phyloP scores from a whole-genome alignment of 2,113 vertebrate species.

The Chaenogobius annularis region DNA sequence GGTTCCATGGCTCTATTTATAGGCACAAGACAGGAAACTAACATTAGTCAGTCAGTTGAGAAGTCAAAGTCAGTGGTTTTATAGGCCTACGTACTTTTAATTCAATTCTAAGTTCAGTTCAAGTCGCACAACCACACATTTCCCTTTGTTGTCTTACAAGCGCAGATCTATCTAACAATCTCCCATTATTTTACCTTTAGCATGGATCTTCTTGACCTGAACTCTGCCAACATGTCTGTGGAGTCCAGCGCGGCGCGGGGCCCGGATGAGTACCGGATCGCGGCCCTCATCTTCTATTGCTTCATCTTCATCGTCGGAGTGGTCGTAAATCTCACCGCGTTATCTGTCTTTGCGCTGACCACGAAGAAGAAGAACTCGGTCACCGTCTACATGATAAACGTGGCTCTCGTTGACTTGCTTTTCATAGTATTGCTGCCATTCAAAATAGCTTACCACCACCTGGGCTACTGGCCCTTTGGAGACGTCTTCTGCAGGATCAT shows the following conservation, averaged over 20 bases:
- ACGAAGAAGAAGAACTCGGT: conserved; percentile 94
- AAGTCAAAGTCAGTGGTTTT: background rate
- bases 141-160: too few species aligned
- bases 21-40: background rate
- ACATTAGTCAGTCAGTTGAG: background rate
- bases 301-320: conserved; percentile 85
- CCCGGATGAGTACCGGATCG: conserved; percentile 81
- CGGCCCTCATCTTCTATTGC: conserved; percentile 86
- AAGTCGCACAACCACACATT: too few species aligned
- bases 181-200: conserved; percentile 18
- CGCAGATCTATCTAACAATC: too few species aligned
- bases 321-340: conserved; percentile 86
- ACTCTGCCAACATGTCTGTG: conserved; percentile 53
- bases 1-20: background rate
- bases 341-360: conserved; percentile 96
- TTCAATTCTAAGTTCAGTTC: background rate
- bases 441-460: conserved; percentile 84
- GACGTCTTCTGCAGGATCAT: conserved; percentile 85
- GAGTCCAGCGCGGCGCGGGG: conserved; percentile 23
- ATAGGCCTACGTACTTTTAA: background rate
- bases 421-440: conserved; percentile 89
- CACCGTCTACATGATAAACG: conserved; percentile 95
- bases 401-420: conserved; percentile 88
- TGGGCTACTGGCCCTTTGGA: conserved; percentile 87
- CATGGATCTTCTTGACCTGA: conserved; percentile 40